A percentile compares a stretch with the other conserved stretches of the same genome.
Evolutionary conservation across 1,140 invertebrate genomes (phyloP).

Genomic region (Augochlora pura): DNA sequence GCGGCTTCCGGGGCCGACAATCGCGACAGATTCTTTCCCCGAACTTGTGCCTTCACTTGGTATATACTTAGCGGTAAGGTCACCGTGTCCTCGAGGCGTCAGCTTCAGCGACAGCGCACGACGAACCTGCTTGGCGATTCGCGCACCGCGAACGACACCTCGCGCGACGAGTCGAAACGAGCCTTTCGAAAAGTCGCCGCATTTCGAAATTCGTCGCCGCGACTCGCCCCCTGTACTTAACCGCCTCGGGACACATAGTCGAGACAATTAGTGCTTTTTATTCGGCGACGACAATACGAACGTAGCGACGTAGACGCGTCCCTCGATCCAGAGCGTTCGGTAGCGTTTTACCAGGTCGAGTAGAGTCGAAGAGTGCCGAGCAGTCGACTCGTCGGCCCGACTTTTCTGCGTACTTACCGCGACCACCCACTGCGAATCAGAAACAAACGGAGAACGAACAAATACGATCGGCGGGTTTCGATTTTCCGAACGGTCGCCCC

Average conservation of each 20-base stretch:
- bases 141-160: neutral
- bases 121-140: neutral
- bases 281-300: slow-evolving; percentile 8
- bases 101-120: neutral
- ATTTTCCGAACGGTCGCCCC: neutral
- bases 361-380: neutral
- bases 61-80: slow-evolving; percentile 37
- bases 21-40: slow-evolving; percentile 2
- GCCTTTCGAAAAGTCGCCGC: no score
- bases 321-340: slow-evolving; percentile 10
- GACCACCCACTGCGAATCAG: no score
- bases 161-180: neutral
- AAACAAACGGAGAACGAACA: slow-evolving; percentile 1
- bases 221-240: neutral
- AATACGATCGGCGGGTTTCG: neutral
- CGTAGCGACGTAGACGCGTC: slow-evolving; percentile 4
- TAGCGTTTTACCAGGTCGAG: neutral
- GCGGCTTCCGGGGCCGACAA: neutral
- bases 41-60: slow-evolving; percentile 45
- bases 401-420: neutral
- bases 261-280: slow-evolving; percentile 13
- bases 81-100: neutral
- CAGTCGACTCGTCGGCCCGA: no score
- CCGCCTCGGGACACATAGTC: no score
- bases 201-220: no score